Base-by-base conservation (phyloP, 2,888 invertebrate genomes). In the Troides helena region DNA sequence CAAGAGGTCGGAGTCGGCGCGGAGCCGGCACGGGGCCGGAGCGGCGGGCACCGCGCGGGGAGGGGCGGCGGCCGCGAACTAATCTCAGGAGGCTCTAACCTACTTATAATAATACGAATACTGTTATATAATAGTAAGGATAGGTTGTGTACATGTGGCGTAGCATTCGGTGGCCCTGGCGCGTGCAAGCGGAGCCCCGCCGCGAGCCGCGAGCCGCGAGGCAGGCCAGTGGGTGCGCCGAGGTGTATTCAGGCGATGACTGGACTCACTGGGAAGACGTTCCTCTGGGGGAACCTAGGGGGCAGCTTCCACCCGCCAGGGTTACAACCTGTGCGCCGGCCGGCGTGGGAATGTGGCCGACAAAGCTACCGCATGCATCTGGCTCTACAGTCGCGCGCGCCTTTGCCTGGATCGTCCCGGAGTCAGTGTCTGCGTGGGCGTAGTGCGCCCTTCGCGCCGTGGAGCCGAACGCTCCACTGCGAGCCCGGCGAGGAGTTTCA, bases 1-100 rank as follows among this genome's bases (percentile, higher is more conserved):
- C 67, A 67, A 67, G 63, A 66, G 50, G 39, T 66, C 46, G 53
- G 39, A 62, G 43, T 43, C 43, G 43, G 43, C 43, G 1, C 12
- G 8, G 43, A 8, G 10, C 43, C 12, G 43, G 12, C 43, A 8
- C 43, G 10, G 12, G 12, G 43, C 12, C 43, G 10, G 21, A 21
- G 21, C 21, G 21, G 21, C 21, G 21, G 21, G 43, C 43, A 14
- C 12, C 12, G 46, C 43, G 43, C 71, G 71, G 77, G 74, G 76
- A 75, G 78, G 73, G 76, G 75, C 74, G 74, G 72, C 78, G 67
- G 67, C 59, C 76, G 75, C 77, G 68, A 4, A 72, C 72, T 87
- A 90, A 90, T 90, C 90, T 91, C 90, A 85, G 82, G 82, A 83
- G 85, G 87, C 83, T 85, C 87, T 90, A 90, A 82, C 88, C 89